These are phyloP conservation scores for Maniola hyperantus DNA, from an alignment of 2,888 invertebrate genomes.

Conservation along the genomic window DNA sequence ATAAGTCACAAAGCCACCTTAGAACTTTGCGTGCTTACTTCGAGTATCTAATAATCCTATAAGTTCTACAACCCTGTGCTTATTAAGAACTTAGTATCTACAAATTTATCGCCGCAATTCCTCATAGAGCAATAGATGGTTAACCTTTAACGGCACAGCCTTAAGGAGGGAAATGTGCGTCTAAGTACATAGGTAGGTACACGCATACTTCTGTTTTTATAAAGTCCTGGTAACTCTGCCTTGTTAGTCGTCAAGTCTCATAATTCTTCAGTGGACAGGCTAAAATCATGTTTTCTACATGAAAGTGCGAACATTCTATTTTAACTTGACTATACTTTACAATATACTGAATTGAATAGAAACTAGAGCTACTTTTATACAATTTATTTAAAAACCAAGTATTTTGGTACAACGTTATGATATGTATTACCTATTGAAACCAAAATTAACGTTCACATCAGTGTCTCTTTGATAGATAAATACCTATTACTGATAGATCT, in stretches of 20 bases:
- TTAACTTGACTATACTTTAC: no score
- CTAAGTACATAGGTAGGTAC: not conserved
- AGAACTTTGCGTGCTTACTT: conserved; percentile 11
- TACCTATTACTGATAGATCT: no score
- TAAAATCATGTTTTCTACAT: not conserved
- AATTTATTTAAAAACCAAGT: no score
- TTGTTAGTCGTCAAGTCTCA: not conserved
- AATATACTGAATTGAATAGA: no score
- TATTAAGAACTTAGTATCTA: conserved; percentile 15
- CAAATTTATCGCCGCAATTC: conserved; percentile 20
- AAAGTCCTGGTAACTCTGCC: not conserved
- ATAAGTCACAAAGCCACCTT: conserved; percentile 13
- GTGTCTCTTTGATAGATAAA: no score
- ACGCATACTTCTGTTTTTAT: not conserved
- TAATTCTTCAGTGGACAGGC: not conserved
- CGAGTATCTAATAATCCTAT: conserved; percentile 8
- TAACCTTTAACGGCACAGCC: conserved; percentile 11
- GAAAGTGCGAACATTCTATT: not conserved
- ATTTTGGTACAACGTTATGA: no score
- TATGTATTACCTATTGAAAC: no score
- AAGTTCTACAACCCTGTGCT: conserved; percentile 9
- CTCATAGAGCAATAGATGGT: conserved; percentile 15
- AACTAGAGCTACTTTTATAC: no score
- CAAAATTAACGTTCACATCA: no score
- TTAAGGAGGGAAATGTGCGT: not conserved